phyloP scores from a whole-genome alignment of 2,797 vertebrate genomes.

The Takifugu ocellatus region DNA sequence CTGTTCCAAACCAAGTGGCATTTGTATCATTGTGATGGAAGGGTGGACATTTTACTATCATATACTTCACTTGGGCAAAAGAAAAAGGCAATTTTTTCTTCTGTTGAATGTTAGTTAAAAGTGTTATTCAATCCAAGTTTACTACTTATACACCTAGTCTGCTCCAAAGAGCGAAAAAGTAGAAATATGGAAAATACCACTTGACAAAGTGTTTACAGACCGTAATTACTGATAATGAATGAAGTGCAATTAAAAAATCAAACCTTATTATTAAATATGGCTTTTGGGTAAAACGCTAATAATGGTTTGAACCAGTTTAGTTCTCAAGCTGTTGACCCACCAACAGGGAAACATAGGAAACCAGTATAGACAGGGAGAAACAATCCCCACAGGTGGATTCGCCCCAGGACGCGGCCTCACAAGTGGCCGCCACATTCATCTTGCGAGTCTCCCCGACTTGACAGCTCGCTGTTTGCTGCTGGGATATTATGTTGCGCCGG shows the following conservation, averaged over 20 bases:
- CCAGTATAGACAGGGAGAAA: not conserved
- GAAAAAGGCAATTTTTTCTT: not conserved
- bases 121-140: not conserved
- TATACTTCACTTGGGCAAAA: not conserved
- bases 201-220: too few relatives aligned
- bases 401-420: not conserved
- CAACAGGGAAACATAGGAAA: not conserved
- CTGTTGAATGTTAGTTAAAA: not conserved
- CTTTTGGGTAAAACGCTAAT: too few relatives aligned
- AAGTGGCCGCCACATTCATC: not conserved
- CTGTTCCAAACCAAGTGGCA: constrained; percentile 14
- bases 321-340: not conserved
- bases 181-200: too few relatives aligned
- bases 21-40: constrained; percentile 9
- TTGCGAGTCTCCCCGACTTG: not conserved
- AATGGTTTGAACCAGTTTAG: not conserved
- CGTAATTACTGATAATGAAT: too few relatives aligned
- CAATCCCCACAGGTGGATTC: not conserved
- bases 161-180: too few relatives aligned
- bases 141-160: too few relatives aligned
- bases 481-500: not conserved
- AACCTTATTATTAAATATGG: too few relatives aligned
- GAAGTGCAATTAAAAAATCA: too few relatives aligned
- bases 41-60: not conserved
- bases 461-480: constrained; percentile 9